Base-by-base conservation (phyloP, 1,140 invertebrate species). In the Bombus pyrosoma region DNA sequence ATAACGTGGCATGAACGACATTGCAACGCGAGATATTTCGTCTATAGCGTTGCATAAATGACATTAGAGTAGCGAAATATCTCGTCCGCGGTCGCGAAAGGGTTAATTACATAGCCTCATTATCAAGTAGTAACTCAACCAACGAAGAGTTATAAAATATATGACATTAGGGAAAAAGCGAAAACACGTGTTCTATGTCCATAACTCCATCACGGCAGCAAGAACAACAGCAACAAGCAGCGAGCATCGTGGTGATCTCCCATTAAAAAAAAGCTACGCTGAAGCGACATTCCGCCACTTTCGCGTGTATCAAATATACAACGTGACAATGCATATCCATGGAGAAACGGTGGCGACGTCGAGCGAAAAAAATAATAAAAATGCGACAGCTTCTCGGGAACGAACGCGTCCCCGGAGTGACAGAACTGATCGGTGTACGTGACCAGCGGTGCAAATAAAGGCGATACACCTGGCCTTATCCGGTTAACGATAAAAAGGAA, bases 401-500 rank as follows among this genome's bases (percentile, higher is more conserved):
- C 69, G 74, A 72, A 83, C 72, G 53, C 85, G 88, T 89, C 87
- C 85, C 85, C 81, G 37, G 85, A 69, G 78, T 77, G 83, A 66
- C 85, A 87, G 81, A 89, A 66, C 71, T 69, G 71, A 89, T 89
- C 86, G 76, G 64, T 66, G 81, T 87, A 87, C 81, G 85, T 71
- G 87, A 90, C 81, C 86, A 68, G 82, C 83, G 71, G 75, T 68
- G 90, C 86, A 87, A 89, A 90, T 88, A 90, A 90, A 87, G 84
- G 84, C 81, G 83, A 66, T 85, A 83, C 82, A 89, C 85, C 78
- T 87, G 85, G 88, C 83, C 88, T 89, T 90, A 87, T 90, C 89
- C 85, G 53, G 53, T 53, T 32, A 79, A 87, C 77, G 88, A 86
- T 91, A 92, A 91, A 92, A 92, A 83, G 87, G 41, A 91, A 92